A percentile compares a stretch with the other conserved stretches of the same genome.
Evolutionary conservation across 2,113 vertebrate genomes (phyloP).

Genomic region (Varanus komodoensis): DNA sequence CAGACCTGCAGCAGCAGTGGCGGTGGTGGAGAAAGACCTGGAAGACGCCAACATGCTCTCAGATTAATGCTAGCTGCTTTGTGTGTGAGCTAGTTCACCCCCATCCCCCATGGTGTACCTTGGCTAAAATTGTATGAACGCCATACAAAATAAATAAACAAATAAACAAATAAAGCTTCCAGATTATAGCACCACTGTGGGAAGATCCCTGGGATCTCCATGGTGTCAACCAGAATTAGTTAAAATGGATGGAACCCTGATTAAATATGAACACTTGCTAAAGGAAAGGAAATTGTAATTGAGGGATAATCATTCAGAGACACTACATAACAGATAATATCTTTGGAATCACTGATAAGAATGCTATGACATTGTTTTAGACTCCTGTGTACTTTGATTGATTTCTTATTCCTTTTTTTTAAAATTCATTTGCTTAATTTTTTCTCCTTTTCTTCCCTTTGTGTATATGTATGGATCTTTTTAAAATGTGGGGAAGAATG

Average conservation of each 20-base stretch:
- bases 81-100: too few species aligned
- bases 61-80: too few species aligned
- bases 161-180: too few species aligned
- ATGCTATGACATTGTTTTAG: background rate
- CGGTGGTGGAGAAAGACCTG: too few species aligned
- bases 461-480: constrained; percentile 17
- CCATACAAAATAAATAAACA: too few species aligned
- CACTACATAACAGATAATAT: background rate
- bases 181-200: too few species aligned
- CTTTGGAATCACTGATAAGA: background rate
- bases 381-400: background rate
- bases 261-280: background rate
- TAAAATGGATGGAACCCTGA: background rate
- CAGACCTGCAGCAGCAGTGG: too few species aligned
- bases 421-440: constrained; percentile 24
- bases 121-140: too few species aligned
- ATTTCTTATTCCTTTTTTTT: constrained; percentile 3
- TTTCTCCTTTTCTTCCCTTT: background rate
- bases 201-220: too few species aligned
- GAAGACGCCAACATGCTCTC: too few species aligned
- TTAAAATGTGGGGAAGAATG: constrained; percentile 12
- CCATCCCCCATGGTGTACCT: too few species aligned
- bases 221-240: background rate
- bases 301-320: too few species aligned
- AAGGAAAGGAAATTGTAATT: background rate